Percentiles rank a stretch among this genome's conserved stretches.
These are phyloP conservation scores for Embiotoca jacksoni DNA, from an alignment of 2,113 vertebrate genomes.

Conservation along the genomic window DNA sequence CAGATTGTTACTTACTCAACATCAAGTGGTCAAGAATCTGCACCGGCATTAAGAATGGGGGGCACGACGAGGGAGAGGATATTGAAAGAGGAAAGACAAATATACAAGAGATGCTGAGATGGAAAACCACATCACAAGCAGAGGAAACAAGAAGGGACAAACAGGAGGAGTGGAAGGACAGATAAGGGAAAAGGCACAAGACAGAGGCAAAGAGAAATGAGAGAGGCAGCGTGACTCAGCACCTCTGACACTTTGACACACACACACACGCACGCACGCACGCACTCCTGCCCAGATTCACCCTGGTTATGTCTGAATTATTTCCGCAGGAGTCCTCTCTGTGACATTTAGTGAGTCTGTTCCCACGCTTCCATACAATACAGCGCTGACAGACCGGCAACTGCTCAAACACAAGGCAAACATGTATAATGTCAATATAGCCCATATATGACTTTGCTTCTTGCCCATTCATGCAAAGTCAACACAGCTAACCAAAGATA, in stretches of 20 bases:
- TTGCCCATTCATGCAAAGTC: conserved; percentile 57
- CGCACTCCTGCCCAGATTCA: conserved; percentile 52
- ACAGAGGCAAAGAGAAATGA: conserved; percentile 40
- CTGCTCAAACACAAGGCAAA: conserved; percentile 50
- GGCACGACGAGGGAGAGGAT: conserved; percentile 16
- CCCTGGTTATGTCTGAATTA: conserved; percentile 25
- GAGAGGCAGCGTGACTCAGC: conserved; percentile 71
- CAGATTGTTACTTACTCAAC: conserved; percentile 43
- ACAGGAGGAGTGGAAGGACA: conserved; percentile 46
- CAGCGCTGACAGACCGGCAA: conserved; percentile 10
- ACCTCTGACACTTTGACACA: conserved; percentile 8
- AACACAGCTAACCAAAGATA: conserved; percentile 33
- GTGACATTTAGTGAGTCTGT: conserved; percentile 52
- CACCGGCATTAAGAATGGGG: not conserved
- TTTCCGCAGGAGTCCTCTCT: conserved; percentile 54
- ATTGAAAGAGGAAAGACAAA: conserved; percentile 39
- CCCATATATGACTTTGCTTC: conserved; percentile 33
- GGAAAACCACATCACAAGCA: conserved; percentile 31
- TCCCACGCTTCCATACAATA: conserved; percentile 63
- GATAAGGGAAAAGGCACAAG: conserved; percentile 54
- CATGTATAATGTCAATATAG: conserved; percentile 36
- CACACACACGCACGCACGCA: conserved; percentile 10
- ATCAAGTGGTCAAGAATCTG: conserved; percentile 30
- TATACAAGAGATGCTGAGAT: conserved; percentile 8
- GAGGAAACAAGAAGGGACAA: conserved; percentile 50